These are phyloP conservation scores for Dendrocincla fuliginosa DNA, from an alignment of 2,797 vertebrate species.

Conservation along the genomic window DNA sequence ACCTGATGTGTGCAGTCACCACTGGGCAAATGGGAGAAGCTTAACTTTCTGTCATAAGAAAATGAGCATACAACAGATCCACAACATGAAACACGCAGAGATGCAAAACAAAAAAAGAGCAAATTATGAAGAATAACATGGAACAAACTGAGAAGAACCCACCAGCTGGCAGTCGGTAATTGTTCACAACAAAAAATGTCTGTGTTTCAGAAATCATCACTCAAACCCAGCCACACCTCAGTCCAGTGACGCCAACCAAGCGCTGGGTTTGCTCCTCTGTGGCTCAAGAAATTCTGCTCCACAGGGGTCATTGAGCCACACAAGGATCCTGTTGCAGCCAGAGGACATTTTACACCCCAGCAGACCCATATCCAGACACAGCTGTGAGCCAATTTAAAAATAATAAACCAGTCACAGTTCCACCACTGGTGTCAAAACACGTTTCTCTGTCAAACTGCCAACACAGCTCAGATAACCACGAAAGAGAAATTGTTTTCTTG, in stretches of 20 bases:
- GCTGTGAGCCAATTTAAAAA: neutral
- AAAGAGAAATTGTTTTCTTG: neutral
- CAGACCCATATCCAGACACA: neutral
- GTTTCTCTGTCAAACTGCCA: neutral
- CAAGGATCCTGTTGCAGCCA: neutral
- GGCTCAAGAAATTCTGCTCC: neutral
- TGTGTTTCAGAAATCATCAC: neutral
- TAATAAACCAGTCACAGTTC: neutral
- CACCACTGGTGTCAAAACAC: neutral
- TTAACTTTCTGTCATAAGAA: neutral
- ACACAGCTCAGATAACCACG: neutral
- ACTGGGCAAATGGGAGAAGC: neutral
- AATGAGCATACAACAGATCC: neutral
- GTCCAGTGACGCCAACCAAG: neutral
- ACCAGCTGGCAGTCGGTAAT: constrained; percentile 2
- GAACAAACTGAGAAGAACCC: neutral
- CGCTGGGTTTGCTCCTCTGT: neutral
- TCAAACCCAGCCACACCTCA: neutral
- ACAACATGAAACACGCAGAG: neutral
- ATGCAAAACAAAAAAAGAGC: no score
- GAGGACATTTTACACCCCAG: neutral
- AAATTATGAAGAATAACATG: neutral
- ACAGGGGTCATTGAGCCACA: neutral
- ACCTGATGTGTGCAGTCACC: neutral
- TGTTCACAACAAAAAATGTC: neutral